phyloP scores from a whole-genome alignment of 2,113 vertebrate species.

The Ptilonorhynchus violaceus region DNA sequence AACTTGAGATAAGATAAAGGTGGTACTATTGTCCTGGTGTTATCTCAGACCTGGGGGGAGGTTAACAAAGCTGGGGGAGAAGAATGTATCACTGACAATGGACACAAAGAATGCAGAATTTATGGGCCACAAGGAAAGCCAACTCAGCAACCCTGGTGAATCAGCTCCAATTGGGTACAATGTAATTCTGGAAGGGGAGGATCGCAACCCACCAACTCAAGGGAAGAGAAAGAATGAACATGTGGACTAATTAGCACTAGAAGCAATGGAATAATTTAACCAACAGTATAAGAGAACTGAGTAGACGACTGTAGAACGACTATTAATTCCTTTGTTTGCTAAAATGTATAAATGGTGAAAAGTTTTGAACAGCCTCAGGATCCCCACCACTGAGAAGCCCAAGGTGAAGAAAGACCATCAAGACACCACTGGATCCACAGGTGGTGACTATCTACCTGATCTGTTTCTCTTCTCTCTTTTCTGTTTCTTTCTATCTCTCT shows the following conservation, averaged over 20 bases:
- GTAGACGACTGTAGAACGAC: neutral
- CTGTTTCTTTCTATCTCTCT: neutral
- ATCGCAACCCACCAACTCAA: neutral
- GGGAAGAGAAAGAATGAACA: neutral
- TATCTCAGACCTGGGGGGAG: neutral
- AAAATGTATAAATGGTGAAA: neutral
- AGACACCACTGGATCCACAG: neutral
- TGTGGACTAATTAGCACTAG: neutral
- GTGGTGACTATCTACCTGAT: neutral
- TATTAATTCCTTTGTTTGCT: neutral
- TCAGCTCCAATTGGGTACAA: neutral
- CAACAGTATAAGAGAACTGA: neutral
- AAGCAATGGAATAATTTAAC: neutral
- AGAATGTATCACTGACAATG: neutral
- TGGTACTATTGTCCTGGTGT: neutral
- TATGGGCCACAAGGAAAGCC: neutral
- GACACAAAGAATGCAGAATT: neutral
- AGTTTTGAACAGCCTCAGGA: neutral
- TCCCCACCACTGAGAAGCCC: neutral
- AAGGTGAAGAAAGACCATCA: neutral
- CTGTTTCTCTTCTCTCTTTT: neutral
- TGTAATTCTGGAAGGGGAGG: neutral
- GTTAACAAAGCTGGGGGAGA: neutral
- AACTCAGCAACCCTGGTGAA: neutral
- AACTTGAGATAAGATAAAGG: neutral